These are phyloP conservation scores for Procavia capensis DNA, from an alignment of 2,113 vertebrate genomes.

Conservation along the genomic window DNA sequence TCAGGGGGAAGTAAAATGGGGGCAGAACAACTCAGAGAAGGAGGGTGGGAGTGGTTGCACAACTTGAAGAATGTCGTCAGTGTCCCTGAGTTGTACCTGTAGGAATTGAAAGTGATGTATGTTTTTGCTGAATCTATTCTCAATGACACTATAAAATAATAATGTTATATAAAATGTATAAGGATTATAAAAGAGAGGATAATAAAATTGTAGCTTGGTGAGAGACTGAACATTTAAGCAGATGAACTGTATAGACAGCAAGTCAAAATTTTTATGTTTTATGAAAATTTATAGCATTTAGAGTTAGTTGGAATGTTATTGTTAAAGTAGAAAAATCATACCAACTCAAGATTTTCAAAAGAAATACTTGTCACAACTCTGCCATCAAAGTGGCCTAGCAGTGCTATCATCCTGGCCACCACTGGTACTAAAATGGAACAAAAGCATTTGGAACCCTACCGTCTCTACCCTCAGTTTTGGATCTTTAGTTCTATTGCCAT, in stretches of 20 bases:
- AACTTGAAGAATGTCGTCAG: neutral
- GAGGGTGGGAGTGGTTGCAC: neutral
- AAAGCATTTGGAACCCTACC: neutral
- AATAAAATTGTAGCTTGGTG: neutral
- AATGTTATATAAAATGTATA: neutral
- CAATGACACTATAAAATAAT: neutral
- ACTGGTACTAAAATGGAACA: neutral
- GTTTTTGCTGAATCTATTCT: neutral
- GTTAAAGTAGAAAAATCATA: slow-evolving; percentile 2
- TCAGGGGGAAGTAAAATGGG: neutral
- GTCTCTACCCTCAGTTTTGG: neutral
- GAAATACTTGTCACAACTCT: slow-evolving; percentile 23
- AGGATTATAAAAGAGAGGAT: neutral
- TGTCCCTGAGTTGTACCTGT: neutral
- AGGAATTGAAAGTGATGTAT: neutral
- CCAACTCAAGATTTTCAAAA: neutral
- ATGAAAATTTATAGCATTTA: neutral
- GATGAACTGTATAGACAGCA: slow-evolving; percentile 4
- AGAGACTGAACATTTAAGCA: neutral
- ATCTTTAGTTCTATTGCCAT: slow-evolving; percentile 9
- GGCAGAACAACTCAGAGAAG: neutral
- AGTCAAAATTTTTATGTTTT: neutral
- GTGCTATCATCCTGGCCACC: neutral
- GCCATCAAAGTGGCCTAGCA: neutral
- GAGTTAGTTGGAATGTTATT: slow-evolving; percentile 3